phyloP scores from a whole-genome alignment of 2,797 vertebrate species.

The Delichon dasypus region DNA sequence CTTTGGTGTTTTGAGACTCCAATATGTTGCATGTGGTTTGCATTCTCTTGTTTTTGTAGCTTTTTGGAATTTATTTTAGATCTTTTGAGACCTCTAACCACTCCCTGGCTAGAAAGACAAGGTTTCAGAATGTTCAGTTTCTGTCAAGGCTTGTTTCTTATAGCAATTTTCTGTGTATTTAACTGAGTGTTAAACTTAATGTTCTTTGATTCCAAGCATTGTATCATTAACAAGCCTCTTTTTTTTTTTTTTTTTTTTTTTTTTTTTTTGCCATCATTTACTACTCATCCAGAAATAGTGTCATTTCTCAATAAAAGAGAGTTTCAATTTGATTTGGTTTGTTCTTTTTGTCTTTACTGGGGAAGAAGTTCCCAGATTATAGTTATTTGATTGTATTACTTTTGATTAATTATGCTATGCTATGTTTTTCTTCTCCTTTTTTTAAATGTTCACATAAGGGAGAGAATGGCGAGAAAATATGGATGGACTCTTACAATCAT shows the following conservation, averaged over 20 bases:
- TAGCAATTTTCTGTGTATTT: neutral
- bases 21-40: constrained; percentile 68
- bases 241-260: neutral
- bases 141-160: constrained; percentile 32
- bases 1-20: constrained; percentile 51
- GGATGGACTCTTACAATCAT: neutral
- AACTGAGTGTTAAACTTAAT: constrained; percentile 27
- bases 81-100: constrained; percentile 57
- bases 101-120: constrained; percentile 47
- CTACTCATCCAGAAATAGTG: constrained; percentile 27
- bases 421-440: neutral
- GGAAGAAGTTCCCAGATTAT: neutral
- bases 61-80: constrained; percentile 66
- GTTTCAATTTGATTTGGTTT: constrained; percentile 5
- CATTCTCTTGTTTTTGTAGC: constrained; percentile 67
- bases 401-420: neutral
- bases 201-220: constrained; percentile 41
- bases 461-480: neutral
- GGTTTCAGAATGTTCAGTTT: constrained; percentile 11
- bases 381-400: neutral
- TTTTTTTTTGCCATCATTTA: constrained; percentile 19
- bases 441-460: neutral
- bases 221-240: neutral
- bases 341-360: neutral
- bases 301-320: constrained; percentile 7